These are phyloP conservation scores for Syngnathus floridae DNA, from an alignment of 2,113 vertebrate species.

Conservation along the genomic window DNA sequence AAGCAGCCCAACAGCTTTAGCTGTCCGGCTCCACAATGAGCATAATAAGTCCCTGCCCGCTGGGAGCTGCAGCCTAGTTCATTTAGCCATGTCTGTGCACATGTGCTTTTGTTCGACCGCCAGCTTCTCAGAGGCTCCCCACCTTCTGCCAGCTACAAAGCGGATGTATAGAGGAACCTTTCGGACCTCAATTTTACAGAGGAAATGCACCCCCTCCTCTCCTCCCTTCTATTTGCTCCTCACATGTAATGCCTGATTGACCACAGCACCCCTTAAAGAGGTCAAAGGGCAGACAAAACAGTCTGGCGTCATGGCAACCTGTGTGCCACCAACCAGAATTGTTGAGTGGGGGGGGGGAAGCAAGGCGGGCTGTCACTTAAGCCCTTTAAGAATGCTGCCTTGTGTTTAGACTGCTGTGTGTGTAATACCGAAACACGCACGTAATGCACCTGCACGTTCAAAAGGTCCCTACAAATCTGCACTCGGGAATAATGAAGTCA, in stretches of 20 bases:
- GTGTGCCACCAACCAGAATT: slow-evolving; percentile 70
- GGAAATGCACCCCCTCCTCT: slow-evolving; percentile 52
- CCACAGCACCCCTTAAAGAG: slow-evolving; percentile 75
- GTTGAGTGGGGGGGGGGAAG: slow-evolving; percentile 9
- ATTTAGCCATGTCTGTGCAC: slow-evolving; percentile 65
- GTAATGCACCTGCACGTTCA: slow-evolving; percentile 52
- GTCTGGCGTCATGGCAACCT: slow-evolving; percentile 81
- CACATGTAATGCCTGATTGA: slow-evolving; percentile 77
- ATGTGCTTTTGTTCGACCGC: slow-evolving; percentile 68
- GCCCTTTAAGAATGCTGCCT: slow-evolving; percentile 54
- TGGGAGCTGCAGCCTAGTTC: slow-evolving; percentile 67
- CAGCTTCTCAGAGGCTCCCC: slow-evolving; percentile 52
- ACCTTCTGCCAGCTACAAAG: slow-evolving; percentile 61
- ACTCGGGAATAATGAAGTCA: slow-evolving; percentile 42
- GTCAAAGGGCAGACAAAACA: slow-evolving; percentile 80
- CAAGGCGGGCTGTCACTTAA: slow-evolving; percentile 62
- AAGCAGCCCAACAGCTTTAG: slow-evolving; percentile 68
- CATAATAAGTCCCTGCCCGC: slow-evolving; percentile 66
- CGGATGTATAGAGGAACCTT: slow-evolving; percentile 65
- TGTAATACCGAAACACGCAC: slow-evolving; percentile 27
- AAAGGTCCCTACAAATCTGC: slow-evolving; percentile 43
- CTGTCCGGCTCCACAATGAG: slow-evolving; percentile 64
- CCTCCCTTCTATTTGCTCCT: slow-evolving; percentile 63
- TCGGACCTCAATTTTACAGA: slow-evolving; percentile 67
- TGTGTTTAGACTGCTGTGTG: slow-evolving; percentile 42